These are phyloP conservation scores for Cladopsammia gracilis DNA, from an alignment of 64 coral and sea anemone species.

Conservation along the genomic window DNA sequence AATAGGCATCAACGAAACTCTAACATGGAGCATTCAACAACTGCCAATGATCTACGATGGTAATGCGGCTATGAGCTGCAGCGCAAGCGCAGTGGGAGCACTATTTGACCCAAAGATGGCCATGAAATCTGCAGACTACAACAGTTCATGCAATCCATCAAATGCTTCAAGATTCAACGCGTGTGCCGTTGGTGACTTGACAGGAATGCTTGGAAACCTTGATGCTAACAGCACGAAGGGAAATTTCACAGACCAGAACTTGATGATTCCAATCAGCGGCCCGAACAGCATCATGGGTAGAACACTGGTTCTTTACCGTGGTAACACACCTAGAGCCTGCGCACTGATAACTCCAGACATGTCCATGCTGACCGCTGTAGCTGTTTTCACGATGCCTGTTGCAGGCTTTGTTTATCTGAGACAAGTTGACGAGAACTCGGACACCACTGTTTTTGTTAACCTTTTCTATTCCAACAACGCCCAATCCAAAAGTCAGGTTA, in stretches of 20 bases:
- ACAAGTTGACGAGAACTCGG: slow-evolving; percentile 42
- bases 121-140: slow-evolving; percentile 17
- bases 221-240: slow-evolving; percentile 8
- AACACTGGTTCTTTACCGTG: slow-evolving; percentile 68
- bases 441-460: slow-evolving; percentile 63
- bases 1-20: slow-evolving; percentile 67
- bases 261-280: slow-evolving; percentile 75
- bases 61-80: slow-evolving; percentile 63
- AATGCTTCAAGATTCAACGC: slow-evolving; percentile 26
- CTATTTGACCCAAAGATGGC: slow-evolving; percentile 50
- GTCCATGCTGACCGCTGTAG: slow-evolving; percentile 44
- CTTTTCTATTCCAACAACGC: slow-evolving; percentile 72
- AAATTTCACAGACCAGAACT: slow-evolving; percentile 23
- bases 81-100: slow-evolving; percentile 34
- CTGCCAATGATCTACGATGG: slow-evolving; percentile 91
- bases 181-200: slow-evolving; percentile 87
- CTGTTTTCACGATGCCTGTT: slow-evolving; percentile 65
- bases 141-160: not conserved
- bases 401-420: slow-evolving; percentile 81
- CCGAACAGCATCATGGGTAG: slow-evolving; percentile 74
- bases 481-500: slow-evolving; percentile 13
- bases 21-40: slow-evolving; percentile 53
- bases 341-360: slow-evolving; percentile 54
- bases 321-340: slow-evolving; percentile 65
- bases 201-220: slow-evolving; percentile 62